Evolutionary conservation across 2,797 vertebrate genomes (phyloP).

Genomic region (Pipistrellus nathusii): DNA sequence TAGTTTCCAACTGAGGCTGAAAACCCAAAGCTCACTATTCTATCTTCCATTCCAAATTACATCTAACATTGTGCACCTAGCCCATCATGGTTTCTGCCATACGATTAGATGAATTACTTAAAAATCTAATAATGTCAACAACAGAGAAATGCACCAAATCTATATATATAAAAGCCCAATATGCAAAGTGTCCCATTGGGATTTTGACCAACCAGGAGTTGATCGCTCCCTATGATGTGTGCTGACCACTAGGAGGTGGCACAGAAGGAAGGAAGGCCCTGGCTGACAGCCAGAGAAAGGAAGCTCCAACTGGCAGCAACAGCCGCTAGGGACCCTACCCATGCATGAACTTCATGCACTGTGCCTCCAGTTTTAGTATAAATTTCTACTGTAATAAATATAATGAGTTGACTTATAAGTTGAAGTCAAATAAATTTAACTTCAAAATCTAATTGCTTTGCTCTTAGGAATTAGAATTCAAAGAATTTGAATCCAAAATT

Average conservation of each 20-base stretch:
- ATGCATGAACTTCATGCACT: too few relatives aligned
- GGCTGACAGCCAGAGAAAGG: too few relatives aligned
- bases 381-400: background rate
- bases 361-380: background rate
- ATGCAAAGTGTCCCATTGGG: too few relatives aligned
- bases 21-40: background rate
- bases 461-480: background rate
- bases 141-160: background rate
- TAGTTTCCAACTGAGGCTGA: background rate
- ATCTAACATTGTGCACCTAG: background rate
- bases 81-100: background rate
- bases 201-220: too few relatives aligned
- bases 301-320: too few relatives aligned
- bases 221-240: too few relatives aligned
- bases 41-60: background rate
- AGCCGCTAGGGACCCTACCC: too few relatives aligned
- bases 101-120: background rate
- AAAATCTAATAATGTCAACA: background rate
- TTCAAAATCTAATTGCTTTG: background rate
- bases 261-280: too few relatives aligned
- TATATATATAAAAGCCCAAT: too few relatives aligned
- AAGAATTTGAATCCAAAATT: slow-evolving; percentile 1
- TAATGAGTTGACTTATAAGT: slow-evolving; percentile 9
- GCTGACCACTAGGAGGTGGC: too few relatives aligned
- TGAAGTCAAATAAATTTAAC: slow-evolving; percentile 9